Evolutionary conservation across 2,113 vertebrate genomes (phyloP).

Genomic region (Pica pica): DNA sequence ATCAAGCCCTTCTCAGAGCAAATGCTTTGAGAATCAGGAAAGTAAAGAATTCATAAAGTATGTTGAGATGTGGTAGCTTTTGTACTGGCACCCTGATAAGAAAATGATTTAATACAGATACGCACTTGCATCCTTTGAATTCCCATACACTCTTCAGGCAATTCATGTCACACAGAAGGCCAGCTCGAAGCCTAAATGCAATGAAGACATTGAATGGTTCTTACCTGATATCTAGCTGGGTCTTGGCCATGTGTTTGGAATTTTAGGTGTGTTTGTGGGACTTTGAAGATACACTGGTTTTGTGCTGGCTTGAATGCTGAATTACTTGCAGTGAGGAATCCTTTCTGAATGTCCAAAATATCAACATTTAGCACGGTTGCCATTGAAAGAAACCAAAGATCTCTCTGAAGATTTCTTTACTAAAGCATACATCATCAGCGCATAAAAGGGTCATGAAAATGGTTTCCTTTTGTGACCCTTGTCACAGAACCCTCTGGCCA

Average conservation of each 20-base stretch:
- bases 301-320: neutral
- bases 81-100: neutral
- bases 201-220: neutral
- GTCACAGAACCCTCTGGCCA: neutral
- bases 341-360: neutral
- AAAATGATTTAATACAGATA: neutral
- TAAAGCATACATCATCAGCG: neutral
- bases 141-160: neutral
- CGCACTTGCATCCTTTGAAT: neutral
- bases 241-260: neutral
- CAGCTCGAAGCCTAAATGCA: neutral
- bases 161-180: neutral
- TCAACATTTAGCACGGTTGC: neutral
- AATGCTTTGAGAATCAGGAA: neutral
- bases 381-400: neutral
- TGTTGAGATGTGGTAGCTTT: neutral
- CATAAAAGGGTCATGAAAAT: neutral
- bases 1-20: neutral
- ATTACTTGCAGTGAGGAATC: neutral
- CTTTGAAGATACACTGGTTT: neutral
- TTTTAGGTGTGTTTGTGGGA: neutral
- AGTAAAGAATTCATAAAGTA: neutral
- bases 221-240: neutral
- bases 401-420: neutral
- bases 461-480: neutral